These are phyloP conservation scores for Dysmachus trigonus DNA, from an alignment of 2,888 invertebrate genomes.

Conservation along the genomic window DNA sequence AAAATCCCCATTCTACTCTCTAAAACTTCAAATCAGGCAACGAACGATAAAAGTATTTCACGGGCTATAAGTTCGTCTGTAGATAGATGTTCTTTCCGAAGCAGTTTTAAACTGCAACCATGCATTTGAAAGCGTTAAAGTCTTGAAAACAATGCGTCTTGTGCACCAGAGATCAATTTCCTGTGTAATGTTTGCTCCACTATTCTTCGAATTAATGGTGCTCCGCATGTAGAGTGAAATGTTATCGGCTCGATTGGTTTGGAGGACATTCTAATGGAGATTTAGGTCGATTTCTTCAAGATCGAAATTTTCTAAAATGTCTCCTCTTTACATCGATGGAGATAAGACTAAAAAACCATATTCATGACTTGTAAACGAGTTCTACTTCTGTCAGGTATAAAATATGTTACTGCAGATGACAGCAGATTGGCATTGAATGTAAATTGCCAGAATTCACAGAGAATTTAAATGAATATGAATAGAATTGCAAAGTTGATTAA, in stretches of 20 bases:
- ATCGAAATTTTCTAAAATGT: not conserved
- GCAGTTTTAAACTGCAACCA: not conserved
- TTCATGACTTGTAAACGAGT: not conserved
- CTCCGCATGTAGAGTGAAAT: not conserved
- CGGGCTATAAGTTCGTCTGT: too few relatives aligned
- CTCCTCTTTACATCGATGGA: not conserved
- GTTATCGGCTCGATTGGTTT: not conserved
- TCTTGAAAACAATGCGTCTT: not conserved
- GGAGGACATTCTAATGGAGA: not conserved
- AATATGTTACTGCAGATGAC: not conserved
- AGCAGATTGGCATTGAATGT: not conserved
- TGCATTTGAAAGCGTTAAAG: not conserved
- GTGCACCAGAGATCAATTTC: not conserved
- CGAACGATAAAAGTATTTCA: not conserved
- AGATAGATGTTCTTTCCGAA: not conserved
- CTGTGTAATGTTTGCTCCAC: not conserved
- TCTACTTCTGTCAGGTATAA: not conserved
- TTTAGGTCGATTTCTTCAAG: not conserved
- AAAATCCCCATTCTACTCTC: too few relatives aligned
- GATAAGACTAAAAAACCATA: not conserved
- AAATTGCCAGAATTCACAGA: not conserved
- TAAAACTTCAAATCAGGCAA: not conserved
- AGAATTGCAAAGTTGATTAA: not conserved
- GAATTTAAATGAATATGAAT: not conserved
- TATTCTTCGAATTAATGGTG: not conserved